Evolutionary conservation across 1,140 invertebrate genomes (phyloP), one percentile per base, ranked within the genome.

Genomic region (Drosophila paulistorum): DNA sequence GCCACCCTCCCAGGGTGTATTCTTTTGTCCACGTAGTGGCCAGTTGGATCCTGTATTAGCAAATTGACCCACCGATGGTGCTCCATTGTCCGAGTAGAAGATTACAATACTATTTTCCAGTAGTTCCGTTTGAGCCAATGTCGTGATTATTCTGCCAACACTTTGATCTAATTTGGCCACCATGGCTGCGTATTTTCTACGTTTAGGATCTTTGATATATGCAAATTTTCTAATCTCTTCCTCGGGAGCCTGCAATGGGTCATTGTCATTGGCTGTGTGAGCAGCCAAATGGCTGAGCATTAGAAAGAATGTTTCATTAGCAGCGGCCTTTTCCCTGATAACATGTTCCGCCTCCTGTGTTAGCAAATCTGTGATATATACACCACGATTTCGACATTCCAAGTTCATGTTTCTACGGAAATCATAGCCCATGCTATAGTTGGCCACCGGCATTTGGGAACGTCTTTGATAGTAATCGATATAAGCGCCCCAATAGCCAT

Each of bases 131-230:
- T 94, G 92, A 30, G 94, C 89, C n/a, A 98, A 92, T 3, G 96
- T 95, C 26, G 93, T 84, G n/a, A 95, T 93, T 4, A 98, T 94
- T 37, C 94, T 93, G 0, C 97, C 97, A 0, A 98, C 95, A 65
- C 96, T 96, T 71, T 97, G 94, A 92, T 98, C 98, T 37, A 98
- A 91, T 84, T 95, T 96, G n/a, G 96, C 95, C 0, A 98, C 94
- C 96, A 98, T 97, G 1, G 95, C 97, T 97, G 97, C 97, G 93
- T 96, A 98, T 55, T 94, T 94, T 86, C 96, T 93, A 67, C 97
- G 93, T 61, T 95, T 93, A 7, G 94, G 93, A 87, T 97, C 95
- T 59, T 94, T 91, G 13, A 98, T 97, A 75, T 97, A 94, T 0
- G 92, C 75, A 92, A 97, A 98, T 68, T 80, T 95, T 94, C 7